phyloP scores from a whole-genome alignment of 2,113 vertebrate genomes.

The Fregetta grallaria region DNA sequence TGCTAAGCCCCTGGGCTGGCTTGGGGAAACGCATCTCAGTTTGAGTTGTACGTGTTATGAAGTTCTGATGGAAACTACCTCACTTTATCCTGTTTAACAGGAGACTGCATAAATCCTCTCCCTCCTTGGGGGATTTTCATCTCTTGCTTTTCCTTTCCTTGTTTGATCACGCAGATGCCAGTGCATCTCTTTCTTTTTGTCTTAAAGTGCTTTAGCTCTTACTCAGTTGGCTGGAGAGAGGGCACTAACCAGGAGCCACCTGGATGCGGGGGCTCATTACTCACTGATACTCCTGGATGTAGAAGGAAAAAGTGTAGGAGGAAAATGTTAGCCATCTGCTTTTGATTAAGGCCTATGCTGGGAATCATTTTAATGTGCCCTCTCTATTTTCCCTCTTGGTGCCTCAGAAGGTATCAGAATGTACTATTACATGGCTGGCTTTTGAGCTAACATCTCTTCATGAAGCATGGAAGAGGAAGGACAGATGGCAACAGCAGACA shows the following conservation, averaged over 20 bases:
- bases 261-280: not conserved
- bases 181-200: not conserved
- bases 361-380: not conserved
- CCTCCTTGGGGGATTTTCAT: not conserved
- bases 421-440: not conserved
- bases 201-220: not conserved
- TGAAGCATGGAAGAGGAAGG: not conserved
- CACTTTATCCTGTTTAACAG: not conserved
- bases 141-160: not conserved
- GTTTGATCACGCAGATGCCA: not conserved
- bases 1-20: not conserved
- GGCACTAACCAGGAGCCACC: not conserved
- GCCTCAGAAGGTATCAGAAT: not conserved
- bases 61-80: not conserved
- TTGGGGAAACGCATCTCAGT: not conserved
- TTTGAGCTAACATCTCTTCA: not conserved
- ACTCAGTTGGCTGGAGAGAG: not conserved
- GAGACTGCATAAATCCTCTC: not conserved
- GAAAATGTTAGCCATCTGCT: conserved; percentile 16
- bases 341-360: not conserved
- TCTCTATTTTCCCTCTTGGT: not conserved
- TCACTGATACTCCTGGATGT: not conserved
- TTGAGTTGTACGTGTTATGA: not conserved
- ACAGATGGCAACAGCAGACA: conserved; percentile 11
- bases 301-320: not conserved